Evolutionary conservation across 2,113 vertebrate species (phyloP).

Genomic region (Vidua chalybeata): DNA sequence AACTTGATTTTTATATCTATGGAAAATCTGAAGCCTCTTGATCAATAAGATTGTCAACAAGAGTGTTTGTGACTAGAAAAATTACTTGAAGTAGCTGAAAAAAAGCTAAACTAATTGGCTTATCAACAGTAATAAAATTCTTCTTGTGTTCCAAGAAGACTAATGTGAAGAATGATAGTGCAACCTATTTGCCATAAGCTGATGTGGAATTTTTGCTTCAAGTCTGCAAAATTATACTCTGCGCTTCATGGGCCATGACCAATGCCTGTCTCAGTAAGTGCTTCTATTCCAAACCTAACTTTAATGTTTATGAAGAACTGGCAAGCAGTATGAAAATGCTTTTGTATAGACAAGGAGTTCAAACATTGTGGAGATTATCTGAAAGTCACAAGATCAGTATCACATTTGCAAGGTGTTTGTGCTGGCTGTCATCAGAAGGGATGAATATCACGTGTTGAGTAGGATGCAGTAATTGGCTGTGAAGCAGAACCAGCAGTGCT

Average conservation of each 20-base stretch:
- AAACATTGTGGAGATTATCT: neutral
- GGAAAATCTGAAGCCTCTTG: neutral
- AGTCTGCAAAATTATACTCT: neutral
- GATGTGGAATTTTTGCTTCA: neutral
- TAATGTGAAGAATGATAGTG: neutral
- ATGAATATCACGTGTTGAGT: neutral
- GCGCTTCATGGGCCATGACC: neutral
- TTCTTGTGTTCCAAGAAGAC: neutral
- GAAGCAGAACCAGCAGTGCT: neutral
- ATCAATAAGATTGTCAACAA: neutral
- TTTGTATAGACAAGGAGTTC: neutral
- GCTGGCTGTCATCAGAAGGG: neutral
- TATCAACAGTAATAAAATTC: neutral
- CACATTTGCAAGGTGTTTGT: slow-evolving; percentile 6
- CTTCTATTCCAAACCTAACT: neutral
- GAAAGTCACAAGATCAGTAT: neutral
- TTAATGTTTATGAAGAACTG: neutral
- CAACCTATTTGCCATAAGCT: neutral
- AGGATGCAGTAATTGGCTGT: neutral
- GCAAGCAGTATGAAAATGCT: neutral
- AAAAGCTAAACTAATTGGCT: neutral
- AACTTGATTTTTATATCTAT: neutral
- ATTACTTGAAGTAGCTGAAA: neutral
- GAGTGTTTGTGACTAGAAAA: neutral
- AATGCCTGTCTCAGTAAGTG: neutral